Evolutionary conservation across 2,113 vertebrate genomes (phyloP).

Genomic region (Albula goreensis): DNA sequence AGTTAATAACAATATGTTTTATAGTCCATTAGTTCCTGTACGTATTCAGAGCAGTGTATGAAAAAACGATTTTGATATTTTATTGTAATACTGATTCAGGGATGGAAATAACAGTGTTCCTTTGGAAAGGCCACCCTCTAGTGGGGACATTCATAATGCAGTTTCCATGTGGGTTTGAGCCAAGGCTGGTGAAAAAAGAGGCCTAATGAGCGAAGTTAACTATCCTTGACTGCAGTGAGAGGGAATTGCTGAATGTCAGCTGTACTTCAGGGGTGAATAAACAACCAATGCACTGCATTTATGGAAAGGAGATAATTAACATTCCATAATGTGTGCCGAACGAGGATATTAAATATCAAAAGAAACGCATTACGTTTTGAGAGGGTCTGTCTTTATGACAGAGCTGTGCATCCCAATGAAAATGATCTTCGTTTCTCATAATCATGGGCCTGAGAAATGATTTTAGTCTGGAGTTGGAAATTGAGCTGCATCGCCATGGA

Average conservation of each 20-base stretch:
- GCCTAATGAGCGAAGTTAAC: slow-evolving; percentile 35
- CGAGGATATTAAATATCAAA: slow-evolving; percentile 58
- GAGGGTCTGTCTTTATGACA: slow-evolving; percentile 56
- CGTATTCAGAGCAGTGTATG: background rate
- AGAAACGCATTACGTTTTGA: slow-evolving; percentile 37
- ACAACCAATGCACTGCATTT: slow-evolving; percentile 42
- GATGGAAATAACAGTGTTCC: slow-evolving; percentile 29
- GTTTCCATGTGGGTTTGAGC: background rate
- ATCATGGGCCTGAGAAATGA: slow-evolving; percentile 45
- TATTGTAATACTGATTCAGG: background rate
- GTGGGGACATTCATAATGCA: slow-evolving; percentile 36
- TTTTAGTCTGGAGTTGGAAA: slow-evolving; percentile 48
- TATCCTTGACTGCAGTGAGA: slow-evolving; percentile 49
- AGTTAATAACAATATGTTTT: background rate
- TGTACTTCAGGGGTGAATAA: slow-evolving; percentile 59
- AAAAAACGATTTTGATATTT: background rate
- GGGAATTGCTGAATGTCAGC: slow-evolving; percentile 35
- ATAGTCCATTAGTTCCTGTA: background rate
- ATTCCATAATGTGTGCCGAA: slow-evolving; percentile 53
- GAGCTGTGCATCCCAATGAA: slow-evolving; percentile 51
- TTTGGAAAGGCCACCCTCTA: slow-evolving; percentile 54
- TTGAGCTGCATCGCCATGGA: slow-evolving; percentile 74
- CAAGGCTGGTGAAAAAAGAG: background rate
- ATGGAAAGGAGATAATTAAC: slow-evolving; percentile 69
- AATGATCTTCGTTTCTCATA: slow-evolving; percentile 58